phyloP scores from a whole-genome alignment of 2,113 vertebrate species.

The Channa argus region DNA sequence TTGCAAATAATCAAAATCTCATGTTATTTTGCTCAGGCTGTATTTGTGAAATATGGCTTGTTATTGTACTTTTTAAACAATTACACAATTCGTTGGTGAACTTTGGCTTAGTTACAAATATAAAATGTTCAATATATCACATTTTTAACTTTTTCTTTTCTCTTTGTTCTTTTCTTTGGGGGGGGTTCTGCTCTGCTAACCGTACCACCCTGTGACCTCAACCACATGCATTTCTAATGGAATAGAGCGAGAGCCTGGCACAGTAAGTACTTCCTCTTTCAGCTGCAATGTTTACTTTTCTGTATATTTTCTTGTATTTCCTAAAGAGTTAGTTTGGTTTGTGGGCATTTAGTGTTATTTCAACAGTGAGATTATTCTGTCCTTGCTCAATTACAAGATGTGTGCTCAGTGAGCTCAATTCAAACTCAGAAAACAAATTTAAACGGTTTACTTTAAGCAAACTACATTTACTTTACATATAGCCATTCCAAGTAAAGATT shows the following conservation, averaged over 20 bases:
- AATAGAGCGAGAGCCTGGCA: constrained; percentile 94
- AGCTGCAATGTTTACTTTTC: constrained; percentile 46
- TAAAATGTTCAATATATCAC: neutral
- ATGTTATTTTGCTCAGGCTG: neutral
- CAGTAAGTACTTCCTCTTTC: constrained; percentile 89
- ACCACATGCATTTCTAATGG: constrained; percentile 89
- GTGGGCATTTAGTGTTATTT: neutral
- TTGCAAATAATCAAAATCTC: neutral
- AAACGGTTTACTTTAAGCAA: constrained; percentile 10
- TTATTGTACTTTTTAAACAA: neutral
- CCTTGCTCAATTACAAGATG: neutral
- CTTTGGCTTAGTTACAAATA: too few species aligned
- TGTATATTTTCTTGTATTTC: constrained; percentile 30
- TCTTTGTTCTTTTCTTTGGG: constrained; percentile 22
- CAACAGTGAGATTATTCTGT: constrained; percentile 25
- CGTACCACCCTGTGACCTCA: constrained; percentile 87
- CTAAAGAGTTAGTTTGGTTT: constrained; percentile 30
- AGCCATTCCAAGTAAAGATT: neutral
- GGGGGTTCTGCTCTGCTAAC: constrained; percentile 53
- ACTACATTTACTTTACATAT: constrained; percentile 7
- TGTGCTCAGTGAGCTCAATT: constrained; percentile 11
- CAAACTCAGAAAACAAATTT: constrained; percentile 3
- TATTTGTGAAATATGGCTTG: neutral
- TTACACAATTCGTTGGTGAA: too few species aligned
- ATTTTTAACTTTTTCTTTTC: constrained; percentile 37